A percentile compares a stretch with the other conserved stretches of the same genome.
These are phyloP conservation scores for Drosophila sproati DNA, from an alignment of 1,140 invertebrate genomes.

Conservation along the genomic window DNA sequence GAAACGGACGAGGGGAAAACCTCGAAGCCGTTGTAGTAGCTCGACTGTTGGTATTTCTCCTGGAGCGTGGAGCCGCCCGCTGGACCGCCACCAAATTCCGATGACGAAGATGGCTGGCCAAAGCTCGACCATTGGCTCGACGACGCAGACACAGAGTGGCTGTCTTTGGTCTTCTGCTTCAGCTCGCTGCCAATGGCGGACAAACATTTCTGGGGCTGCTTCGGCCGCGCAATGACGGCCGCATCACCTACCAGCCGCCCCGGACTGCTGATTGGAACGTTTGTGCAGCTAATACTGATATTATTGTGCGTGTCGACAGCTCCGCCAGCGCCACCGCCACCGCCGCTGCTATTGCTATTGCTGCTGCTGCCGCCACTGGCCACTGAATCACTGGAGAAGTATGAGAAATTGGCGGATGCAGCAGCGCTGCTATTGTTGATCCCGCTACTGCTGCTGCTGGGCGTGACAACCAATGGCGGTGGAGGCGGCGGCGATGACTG, in stretches of 20 bases:
- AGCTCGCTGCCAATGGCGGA: slow-evolving; percentile 84
- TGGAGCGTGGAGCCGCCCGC: slow-evolving; percentile 52
- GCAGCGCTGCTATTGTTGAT: slow-evolving; percentile 7
- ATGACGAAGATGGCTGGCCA: slow-evolving; percentile 21
- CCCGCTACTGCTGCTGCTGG: slow-evolving; percentile 16
- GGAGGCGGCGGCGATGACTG: slow-evolving; percentile 26
- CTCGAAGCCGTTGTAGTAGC: slow-evolving; percentile 80
- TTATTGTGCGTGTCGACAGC: slow-evolving; percentile 75
- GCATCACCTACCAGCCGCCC: slow-evolving; percentile 68
- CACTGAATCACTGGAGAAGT: slow-evolving; percentile 70
- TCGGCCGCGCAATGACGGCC: slow-evolving; percentile 75
- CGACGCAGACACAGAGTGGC: slow-evolving; percentile 29
- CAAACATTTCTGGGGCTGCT: slow-evolving; percentile 70
- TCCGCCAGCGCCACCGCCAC: slow-evolving; percentile 15
- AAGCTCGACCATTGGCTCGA: slow-evolving; percentile 66
- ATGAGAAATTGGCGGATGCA: slow-evolving; percentile 68
- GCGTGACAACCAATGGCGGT: slow-evolving; percentile 12
- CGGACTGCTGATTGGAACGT: slow-evolving; percentile 57
- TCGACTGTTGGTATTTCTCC: slow-evolving; percentile 81
- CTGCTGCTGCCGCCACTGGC: slow-evolving; percentile 46
- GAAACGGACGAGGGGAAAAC: slow-evolving; percentile 51
- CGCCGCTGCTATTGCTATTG: slow-evolving; percentile 13
- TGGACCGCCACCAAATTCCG: slow-evolving; percentile 40
- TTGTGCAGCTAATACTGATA: slow-evolving; percentile 84
- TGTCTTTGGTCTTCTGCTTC: slow-evolving; percentile 81